A percentile compares a stretch with the other conserved stretches of the same genome.
phyloP scores from a whole-genome alignment of 2,797 vertebrate genomes.

The Coendou prehensilis region DNA sequence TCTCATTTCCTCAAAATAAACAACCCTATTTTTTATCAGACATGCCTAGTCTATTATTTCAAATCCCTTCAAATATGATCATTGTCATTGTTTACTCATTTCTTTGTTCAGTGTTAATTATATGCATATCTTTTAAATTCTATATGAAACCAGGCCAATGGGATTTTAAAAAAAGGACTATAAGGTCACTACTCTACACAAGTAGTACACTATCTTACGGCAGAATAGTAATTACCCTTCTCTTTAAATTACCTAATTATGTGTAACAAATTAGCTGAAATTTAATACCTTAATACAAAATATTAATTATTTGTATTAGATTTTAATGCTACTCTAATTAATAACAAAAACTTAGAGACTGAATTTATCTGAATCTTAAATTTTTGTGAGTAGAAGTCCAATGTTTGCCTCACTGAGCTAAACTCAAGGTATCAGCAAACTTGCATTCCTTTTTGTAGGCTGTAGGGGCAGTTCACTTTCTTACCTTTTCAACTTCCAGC shows the following conservation, averaged over 20 bases:
- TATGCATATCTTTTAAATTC: background rate
- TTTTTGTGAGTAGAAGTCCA: background rate
- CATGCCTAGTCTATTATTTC: background rate
- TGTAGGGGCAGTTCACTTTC: background rate
- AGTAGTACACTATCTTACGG: background rate
- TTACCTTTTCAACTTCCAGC: background rate
- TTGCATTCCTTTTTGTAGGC: too few species aligned
- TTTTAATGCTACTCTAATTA: background rate
- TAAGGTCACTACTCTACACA: background rate
- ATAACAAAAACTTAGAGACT: background rate
- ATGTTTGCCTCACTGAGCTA: background rate
- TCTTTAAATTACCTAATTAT: background rate
- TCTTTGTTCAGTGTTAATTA: background rate
- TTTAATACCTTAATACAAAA: background rate
- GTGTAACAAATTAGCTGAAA: background rate
- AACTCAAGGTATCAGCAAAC: background rate
- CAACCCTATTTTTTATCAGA: background rate
- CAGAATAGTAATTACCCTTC: background rate
- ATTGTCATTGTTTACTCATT: background rate
- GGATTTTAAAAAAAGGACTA: background rate
- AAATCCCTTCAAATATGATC: background rate
- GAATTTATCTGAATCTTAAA: background rate
- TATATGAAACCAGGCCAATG: background rate
- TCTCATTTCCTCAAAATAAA: background rate
- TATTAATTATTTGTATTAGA: background rate